A percentile compares a stretch with the other conserved stretches of the same genome.
phyloP scores from a whole-genome alignment of 2,797 vertebrate genomes.

The Oreochromis grahami region DNA sequence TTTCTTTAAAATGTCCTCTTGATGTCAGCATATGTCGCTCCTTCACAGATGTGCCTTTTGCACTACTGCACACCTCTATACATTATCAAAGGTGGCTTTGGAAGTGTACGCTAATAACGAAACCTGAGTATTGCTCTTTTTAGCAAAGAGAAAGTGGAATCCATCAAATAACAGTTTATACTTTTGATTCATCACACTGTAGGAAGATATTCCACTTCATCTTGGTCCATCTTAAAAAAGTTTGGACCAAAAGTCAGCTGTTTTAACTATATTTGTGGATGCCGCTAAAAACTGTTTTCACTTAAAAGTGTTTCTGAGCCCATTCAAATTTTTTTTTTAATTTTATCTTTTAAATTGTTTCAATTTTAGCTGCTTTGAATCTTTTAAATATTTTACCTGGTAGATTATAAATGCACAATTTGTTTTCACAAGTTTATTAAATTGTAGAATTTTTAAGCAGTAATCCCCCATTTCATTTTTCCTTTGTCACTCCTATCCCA shows the following conservation, averaged over 20 bases:
- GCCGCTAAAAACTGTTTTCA: background rate
- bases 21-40: accelerated
- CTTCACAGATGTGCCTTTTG: background rate
- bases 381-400: background rate
- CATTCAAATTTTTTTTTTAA: accelerated
- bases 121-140: background rate
- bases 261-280: background rate
- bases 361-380: background rate
- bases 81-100: background rate
- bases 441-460: accelerated
- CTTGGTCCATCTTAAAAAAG: background rate
- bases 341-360: background rate
- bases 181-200: background rate
- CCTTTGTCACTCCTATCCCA: accelerated
- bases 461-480: background rate
- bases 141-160: background rate
- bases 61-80: background rate
- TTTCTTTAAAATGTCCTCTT: background rate
- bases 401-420: background rate
- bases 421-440: background rate
- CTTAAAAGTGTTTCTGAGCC: no score
- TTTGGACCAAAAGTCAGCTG: background rate
- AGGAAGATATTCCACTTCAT: background rate
- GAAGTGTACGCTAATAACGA: accelerated
- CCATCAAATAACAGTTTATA: background rate